Percentiles rank a stretch among this genome's conserved stretches.
These are phyloP conservation scores for Spodoptera exigua DNA, from an alignment of 2,888 invertebrate species.

Conservation along the genomic window DNA sequence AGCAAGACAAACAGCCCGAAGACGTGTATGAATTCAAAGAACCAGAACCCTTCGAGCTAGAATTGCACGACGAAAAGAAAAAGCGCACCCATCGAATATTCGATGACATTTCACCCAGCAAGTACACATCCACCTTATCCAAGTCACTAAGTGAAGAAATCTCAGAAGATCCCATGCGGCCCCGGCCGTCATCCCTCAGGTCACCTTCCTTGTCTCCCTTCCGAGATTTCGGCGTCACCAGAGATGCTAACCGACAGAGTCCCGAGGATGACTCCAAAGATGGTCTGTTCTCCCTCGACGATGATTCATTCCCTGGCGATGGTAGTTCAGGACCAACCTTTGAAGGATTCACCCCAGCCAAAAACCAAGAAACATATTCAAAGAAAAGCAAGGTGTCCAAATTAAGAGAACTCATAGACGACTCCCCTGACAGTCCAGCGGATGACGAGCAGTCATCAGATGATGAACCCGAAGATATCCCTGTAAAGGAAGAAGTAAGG, in stretches of 20 bases:
- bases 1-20: constrained; percentile 82
- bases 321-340: constrained; percentile 86
- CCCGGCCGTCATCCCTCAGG: constrained; percentile 73
- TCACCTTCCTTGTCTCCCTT: constrained; percentile 85
- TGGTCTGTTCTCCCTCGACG: constrained; percentile 89
- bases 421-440: constrained; percentile 85
- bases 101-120: constrained; percentile 86
- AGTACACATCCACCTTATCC: constrained; percentile 82
- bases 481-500: constrained; percentile 69
- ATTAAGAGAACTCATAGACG: constrained; percentile 83
- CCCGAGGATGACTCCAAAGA: constrained; percentile 91
- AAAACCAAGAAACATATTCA: constrained; percentile 88
- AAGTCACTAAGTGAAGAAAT: constrained; percentile 90
- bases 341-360: constrained; percentile 89
- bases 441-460: constrained; percentile 88
- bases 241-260: constrained; percentile 90
- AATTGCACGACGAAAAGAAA: constrained; percentile 90
- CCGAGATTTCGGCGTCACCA: constrained; percentile 80
- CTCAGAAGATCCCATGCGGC: constrained; percentile 78
- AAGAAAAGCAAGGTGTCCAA: constrained; percentile 86
- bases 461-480: constrained; percentile 76
- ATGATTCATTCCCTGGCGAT: constrained; percentile 90
- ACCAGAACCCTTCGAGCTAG: constrained; percentile 96
- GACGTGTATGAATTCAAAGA: constrained; percentile 97
- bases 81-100: constrained; percentile 86